Evolutionary conservation across 2,113 vertebrate genomes (phyloP).

Genomic region (Malaclemys terrapin): DNA sequence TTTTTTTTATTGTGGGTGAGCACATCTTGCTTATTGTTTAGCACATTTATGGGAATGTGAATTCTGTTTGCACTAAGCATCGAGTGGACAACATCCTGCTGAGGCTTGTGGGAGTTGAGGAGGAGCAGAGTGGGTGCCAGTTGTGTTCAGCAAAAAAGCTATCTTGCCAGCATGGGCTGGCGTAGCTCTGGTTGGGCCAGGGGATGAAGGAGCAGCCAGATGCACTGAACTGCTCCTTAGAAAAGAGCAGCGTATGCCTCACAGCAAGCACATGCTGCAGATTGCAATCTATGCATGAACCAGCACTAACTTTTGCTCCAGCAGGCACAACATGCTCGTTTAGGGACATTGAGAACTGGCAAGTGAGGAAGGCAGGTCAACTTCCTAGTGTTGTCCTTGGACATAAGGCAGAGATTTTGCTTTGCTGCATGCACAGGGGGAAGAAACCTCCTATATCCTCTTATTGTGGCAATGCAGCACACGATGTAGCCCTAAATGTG

Average conservation of each 20-base stretch:
- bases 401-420: not conserved
- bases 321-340: accelerated
- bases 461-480: not conserved
- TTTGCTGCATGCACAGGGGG: not conserved
- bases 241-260: not conserved
- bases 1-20: constrained; percentile 52
- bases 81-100: not conserved
- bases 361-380: not conserved
- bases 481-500: not conserved
- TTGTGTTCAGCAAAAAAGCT: accelerated
- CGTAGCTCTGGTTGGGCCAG: accelerated
- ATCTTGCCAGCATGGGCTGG: not conserved
- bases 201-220: not conserved
- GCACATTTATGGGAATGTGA: accelerated
- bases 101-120: accelerated
- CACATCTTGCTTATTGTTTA: constrained; percentile 51
- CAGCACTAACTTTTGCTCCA: not conserved
- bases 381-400: not conserved
- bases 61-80: not conserved
- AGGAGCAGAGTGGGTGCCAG: not conserved
- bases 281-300: accelerated
- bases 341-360: accelerated
- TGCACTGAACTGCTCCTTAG: accelerated
- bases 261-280: accelerated
- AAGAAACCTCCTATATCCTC: not conserved